Percentiles rank a stretch among this genome's conserved stretches.
These are phyloP conservation scores for Palythoa caribaeorum DNA, from an alignment of 92 coral and sea anemone genomes.

Conservation along the genomic window DNA sequence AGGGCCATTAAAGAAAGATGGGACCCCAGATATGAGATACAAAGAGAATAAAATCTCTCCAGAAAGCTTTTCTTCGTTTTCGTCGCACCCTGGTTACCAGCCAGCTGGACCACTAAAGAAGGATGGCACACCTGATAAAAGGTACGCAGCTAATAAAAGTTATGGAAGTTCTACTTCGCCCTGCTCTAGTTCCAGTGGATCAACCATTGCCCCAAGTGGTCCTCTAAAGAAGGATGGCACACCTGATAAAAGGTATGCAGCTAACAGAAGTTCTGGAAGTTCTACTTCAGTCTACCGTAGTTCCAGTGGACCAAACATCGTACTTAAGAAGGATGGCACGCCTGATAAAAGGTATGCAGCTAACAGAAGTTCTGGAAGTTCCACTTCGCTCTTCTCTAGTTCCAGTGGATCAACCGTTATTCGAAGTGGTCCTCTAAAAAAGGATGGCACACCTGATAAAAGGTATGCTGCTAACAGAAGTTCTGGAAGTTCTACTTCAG, in stretches of 20 bases:
- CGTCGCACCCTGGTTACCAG: too few relatives aligned
- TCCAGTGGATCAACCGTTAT: not conserved
- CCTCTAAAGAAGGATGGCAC: too few relatives aligned
- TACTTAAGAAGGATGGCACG: constrained; percentile 33
- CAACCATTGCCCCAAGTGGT: too few relatives aligned
- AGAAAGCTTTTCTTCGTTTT: not conserved
- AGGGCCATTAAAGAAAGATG: not conserved
- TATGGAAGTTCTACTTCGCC: too few relatives aligned
- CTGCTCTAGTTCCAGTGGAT: too few relatives aligned
- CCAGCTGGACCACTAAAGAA: not conserved
- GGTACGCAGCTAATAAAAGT: not conserved
- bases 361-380: not conserved
- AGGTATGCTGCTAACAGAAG: too few relatives aligned
- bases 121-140: not conserved
- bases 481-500: not conserved
- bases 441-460: not conserved
- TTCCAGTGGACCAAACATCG: not conserved
- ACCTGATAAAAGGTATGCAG: too few relatives aligned
- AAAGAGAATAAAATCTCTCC: not conserved
- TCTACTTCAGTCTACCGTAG: not conserved
- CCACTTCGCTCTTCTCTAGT: not conserved
- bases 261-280: too few relatives aligned
- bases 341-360: constrained; percentile 58
- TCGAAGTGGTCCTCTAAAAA: not conserved
- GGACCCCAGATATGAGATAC: not conserved